Percentiles rank a stretch among this genome's conserved stretches.
Evolutionary conservation across 2,797 vertebrate species (phyloP).

Genomic region (Acrossocheilus fasciatus): DNA sequence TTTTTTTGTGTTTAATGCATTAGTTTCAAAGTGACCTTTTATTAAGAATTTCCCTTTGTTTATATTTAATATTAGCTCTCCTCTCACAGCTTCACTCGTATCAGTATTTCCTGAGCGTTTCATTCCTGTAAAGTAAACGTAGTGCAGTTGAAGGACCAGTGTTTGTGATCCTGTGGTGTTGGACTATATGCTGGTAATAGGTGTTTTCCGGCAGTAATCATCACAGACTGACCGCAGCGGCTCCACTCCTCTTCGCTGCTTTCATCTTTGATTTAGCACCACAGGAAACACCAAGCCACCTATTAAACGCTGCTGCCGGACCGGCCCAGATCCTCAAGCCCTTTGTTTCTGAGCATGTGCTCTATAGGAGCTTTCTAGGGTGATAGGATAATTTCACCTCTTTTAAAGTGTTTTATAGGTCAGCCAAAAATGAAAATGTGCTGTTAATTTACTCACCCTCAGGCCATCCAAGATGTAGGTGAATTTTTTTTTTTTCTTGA

Average conservation of each 20-base stretch:
- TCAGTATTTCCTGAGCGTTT: background rate
- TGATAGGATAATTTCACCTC: too few species aligned
- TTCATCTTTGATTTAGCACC: constrained; percentile 41
- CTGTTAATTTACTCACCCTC: too few species aligned
- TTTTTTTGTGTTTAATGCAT: constrained; percentile 14
- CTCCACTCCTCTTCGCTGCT: constrained; percentile 13
- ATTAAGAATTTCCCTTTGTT: constrained; percentile 28
- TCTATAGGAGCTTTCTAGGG: background rate
- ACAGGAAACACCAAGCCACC: constrained; percentile 28
- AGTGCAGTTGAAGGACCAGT: background rate
- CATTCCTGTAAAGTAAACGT: background rate
- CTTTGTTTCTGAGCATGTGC: background rate
- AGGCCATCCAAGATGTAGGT: too few species aligned
- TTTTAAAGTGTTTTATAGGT: background rate
- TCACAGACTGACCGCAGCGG: constrained; percentile 8
- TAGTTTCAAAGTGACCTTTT: background rate
- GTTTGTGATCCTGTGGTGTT: background rate
- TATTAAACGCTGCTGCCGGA: constrained; percentile 6
- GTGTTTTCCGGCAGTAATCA: constrained; percentile 42
- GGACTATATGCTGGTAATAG: constrained; percentile 29
- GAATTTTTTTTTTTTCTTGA: too few species aligned
- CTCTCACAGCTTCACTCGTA: background rate
- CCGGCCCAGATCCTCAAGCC: constrained; percentile 6
- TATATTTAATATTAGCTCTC: background rate
- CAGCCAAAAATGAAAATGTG: background rate